Conservation (phyloP, 1,140 invertebrate genomes). For the Caerostris extrusa region DNA sequence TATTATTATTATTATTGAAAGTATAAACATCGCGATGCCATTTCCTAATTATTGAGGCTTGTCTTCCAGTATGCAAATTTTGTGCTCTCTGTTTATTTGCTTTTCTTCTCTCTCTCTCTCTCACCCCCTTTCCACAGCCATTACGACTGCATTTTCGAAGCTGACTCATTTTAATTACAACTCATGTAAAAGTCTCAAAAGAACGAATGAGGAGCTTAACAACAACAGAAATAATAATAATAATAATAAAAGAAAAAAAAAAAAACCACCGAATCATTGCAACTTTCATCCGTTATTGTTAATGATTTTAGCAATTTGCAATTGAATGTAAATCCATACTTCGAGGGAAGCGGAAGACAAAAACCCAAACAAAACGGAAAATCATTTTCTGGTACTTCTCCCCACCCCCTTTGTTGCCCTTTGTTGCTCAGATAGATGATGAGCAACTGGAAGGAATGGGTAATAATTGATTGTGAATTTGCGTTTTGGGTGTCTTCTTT, state of each 20-base stretch:
- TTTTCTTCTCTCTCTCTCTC: neutral
- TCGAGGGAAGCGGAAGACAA: neutral
- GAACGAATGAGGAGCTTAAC: neutral
- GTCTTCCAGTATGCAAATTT: conserved; percentile 3
- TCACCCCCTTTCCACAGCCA: neutral
- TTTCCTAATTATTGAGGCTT: conserved; percentile 2
- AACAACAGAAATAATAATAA: neutral
- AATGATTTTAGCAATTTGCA: conserved; percentile 68
- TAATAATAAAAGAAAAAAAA: neutral
- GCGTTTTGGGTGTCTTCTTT: neutral
- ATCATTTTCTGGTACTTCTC: neutral
- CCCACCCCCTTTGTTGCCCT: neutral
- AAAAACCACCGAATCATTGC: neutral
- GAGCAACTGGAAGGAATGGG: neutral
- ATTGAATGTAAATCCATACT: conserved; percentile 35
- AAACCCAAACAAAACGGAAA: neutral
- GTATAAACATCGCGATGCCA: conserved; percentile 1
- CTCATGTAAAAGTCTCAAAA: conserved; percentile 10
- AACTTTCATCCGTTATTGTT: conserved; percentile 27
- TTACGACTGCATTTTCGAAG: conserved; percentile 2
- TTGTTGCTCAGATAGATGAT: neutral
- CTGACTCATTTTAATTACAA: conserved; percentile 50
- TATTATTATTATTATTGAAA: neutral
- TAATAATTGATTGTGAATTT: conserved; percentile 54
- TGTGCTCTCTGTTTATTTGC: neutral